Evolutionary conservation across 2,888 invertebrate species (phyloP), one percentile per base, ranked within the genome.

Genomic region (Isotomurus palustris): DNA sequence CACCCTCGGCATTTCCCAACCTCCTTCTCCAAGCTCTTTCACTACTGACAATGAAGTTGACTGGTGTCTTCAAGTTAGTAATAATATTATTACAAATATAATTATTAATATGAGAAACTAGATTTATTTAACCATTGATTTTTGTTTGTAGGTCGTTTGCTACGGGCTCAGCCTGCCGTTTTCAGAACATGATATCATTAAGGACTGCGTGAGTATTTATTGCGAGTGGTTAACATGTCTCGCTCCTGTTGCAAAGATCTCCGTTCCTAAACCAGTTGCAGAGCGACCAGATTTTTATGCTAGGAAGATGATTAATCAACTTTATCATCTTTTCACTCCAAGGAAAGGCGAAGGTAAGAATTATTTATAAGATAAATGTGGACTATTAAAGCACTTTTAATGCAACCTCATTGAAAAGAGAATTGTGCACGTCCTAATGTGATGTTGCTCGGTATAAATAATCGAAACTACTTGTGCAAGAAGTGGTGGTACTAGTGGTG

Each of bases 161-260:
- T 94, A 85, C 77, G 95, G 96, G 0, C 80, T 97, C 3, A 89
- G 91, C 14, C 78, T 96, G 43, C 93, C 94, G 0, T 78, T 96
- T 45, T 81, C 84, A 32, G 95, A 96, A 76, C 92, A 94, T 75
- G 94, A 94, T 71, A 91, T 93, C 0, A 87, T 96, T 51, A 86
- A 93, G 66, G 94, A 95, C 76, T 96, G 95, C 75, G 95, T 95
- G 40, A 91, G 91, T 74, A 88, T 96, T 32, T 96, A 96, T 74
- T 95, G 94, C 75, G 93, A 96, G 73, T 97, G 96, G 96, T 78
- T 97, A 66, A 87, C 90, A 0, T 89, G 94, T 2, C 78, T 96
- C 63, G 83, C 89, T 67, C 85, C 87, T 24, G 83, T 83, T 25
- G 89, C 91, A 1, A 88, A 91, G 72, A 83, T 90, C 53, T 88